A percentile compares a stretch with the other conserved stretches of the same genome.
Evolutionary conservation across 2,113 vertebrate genomes (phyloP).

Genomic region (Marmota flaviventris): DNA sequence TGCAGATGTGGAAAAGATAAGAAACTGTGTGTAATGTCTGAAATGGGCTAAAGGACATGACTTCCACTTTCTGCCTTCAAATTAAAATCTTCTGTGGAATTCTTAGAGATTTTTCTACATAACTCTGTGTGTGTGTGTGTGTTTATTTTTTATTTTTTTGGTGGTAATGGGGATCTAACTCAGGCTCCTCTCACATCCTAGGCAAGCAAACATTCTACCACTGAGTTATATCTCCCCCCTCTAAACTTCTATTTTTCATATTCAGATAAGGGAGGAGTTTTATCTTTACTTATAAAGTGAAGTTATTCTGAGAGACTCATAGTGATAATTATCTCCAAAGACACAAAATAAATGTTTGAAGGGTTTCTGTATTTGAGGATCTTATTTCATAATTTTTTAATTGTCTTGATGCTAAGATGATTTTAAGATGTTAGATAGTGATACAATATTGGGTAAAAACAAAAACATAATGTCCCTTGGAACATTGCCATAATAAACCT

Average conservation of each 20-base stretch:
- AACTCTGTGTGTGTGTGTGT: not conserved
- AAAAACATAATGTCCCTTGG: not conserved
- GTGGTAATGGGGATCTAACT: no score
- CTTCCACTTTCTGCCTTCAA: not conserved
- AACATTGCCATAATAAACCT: not conserved
- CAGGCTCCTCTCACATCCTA: no score
- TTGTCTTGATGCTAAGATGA: not conserved
- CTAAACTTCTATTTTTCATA: not conserved
- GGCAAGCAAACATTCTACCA: no score
- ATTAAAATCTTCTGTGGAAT: not conserved
- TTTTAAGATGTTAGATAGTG: constrained; percentile 9
- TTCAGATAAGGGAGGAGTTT: constrained; percentile 39
- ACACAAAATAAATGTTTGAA: constrained; percentile 30
- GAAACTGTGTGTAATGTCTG: not conserved
- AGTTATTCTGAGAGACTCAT: constrained; percentile 23
- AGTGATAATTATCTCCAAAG: constrained; percentile 18
- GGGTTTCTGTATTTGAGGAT: constrained; percentile 37
- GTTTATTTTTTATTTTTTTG: no score
- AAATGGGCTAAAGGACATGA: not conserved
- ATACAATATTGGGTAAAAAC: not conserved
- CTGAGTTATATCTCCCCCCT: no score
- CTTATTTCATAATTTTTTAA: constrained; percentile 9
- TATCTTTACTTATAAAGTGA: constrained; percentile 9
- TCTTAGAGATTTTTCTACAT: not conserved
- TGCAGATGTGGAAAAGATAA: not conserved